Evolutionary conservation across 2,888 invertebrate species (phyloP), one percentile per base, ranked within the genome.

Genomic region (Drosophila demipolita): DNA sequence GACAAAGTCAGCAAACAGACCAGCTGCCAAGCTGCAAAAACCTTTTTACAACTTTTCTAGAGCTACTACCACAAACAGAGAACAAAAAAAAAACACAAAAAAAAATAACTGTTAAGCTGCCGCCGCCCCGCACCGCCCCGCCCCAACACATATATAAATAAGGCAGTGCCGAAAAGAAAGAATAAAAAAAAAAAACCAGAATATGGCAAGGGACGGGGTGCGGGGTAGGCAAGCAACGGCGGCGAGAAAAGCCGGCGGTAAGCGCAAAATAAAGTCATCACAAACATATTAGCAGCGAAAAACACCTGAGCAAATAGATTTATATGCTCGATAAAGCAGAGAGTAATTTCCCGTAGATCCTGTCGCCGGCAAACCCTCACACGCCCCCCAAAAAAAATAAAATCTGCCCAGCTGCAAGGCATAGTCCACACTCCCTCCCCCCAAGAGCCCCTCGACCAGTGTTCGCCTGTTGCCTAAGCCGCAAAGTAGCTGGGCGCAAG

Each of bases 301-400:
- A 89, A 91, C 92, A 91, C 92, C 92, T 91, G 91, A 91, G 90
- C 90, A 91, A 91, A 91, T 91, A 91, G 86, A 89, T 91, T 87
- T 89, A 90, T 89, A 83, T 90, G 82, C 78, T 80, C 87, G 83
- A 87, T 87, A 89, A 80, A 82, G 85, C 82, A 79, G 75, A 84
- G 78, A 82, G 89, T 84, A 82, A 88, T 87, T 87, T 87, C 87
- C 80, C 80, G 72, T 88, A 88, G 81, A 90, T 89, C 87, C 91
- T 91, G 91, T 90, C 83, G 90, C 78, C 77, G 71, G 76, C 53
- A 45, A 23, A 6, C 29, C 29, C 60, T 64, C 17, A 66, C 72
- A 26, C 20, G 35, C 42, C 67, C 32, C 58, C 23, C 20, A 36
- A 17, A 38, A 50, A 50, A 7, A 15, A 53, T 4, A 49, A 36